Conservation (phyloP, 2,113 vertebrate genomes). For the Mastomys coucha region DNA sequence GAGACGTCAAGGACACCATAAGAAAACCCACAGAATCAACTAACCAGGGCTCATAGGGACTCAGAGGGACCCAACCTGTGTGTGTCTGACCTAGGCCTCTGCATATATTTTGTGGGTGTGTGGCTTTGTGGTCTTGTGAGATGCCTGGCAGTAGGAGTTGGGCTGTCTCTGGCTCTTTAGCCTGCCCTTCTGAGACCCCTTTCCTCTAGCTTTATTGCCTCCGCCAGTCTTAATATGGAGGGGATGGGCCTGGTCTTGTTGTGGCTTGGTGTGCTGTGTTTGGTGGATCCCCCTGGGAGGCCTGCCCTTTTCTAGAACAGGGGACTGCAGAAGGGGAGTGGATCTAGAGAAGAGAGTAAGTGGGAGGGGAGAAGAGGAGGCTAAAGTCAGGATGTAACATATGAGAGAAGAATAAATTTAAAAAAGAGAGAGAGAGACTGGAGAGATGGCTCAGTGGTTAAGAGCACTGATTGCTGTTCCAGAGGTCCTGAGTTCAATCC, state of each 20-base stretch:
- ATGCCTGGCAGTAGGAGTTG: background rate
- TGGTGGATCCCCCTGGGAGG: background rate
- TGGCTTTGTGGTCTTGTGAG: background rate
- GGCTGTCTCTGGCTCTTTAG: background rate
- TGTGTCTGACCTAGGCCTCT: background rate
- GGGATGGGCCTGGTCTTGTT: background rate
- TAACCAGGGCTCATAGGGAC: background rate
- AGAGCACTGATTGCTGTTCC: background rate
- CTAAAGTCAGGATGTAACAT: background rate
- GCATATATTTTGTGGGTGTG: background rate
- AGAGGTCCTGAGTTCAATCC: background rate
- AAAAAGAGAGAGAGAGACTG: background rate
- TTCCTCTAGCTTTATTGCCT: background rate
- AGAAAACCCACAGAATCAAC: background rate
- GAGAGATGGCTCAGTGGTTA: background rate
- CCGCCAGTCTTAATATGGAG: background rate
- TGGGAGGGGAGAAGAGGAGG: background rate
- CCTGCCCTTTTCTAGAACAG: background rate
- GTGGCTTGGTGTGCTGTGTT: background rate
- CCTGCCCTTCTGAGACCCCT: background rate
- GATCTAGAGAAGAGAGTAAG: background rate
- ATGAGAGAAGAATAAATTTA: background rate
- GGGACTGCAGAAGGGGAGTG: background rate
- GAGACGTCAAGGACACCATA: background rate
- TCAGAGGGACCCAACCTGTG: background rate